Evolutionary conservation across 2,888 invertebrate genomes (phyloP).

Genomic region (Ophion slaviceki): DNA sequence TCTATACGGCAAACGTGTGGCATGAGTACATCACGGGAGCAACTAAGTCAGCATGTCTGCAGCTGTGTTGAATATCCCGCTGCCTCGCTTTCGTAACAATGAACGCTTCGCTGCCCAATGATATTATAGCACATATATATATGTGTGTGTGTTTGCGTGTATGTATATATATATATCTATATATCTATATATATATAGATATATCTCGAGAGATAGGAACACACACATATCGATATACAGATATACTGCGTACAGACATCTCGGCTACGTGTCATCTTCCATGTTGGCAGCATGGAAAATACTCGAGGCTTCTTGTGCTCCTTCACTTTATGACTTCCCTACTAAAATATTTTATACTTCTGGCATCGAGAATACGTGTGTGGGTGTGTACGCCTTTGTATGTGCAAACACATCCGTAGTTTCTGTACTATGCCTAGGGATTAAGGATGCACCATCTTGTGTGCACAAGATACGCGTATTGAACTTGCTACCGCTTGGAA

Average conservation of each 20-base stretch:
- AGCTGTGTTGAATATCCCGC: slow-evolving; percentile 53
- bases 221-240: not conserved
- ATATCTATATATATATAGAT: not conserved
- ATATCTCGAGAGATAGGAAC: not conserved
- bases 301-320: slow-evolving; percentile 5
- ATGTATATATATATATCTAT: not conserved
- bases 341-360: slow-evolving; percentile 27
- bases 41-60: slow-evolving; percentile 46
- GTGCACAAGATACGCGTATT: too few species aligned
- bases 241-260: not conserved
- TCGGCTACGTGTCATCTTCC: slow-evolving; percentile 10
- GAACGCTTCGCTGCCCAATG: slow-evolving; percentile 44
- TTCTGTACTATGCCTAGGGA: not conserved
- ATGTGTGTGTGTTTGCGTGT: too few species aligned
- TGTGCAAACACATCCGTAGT: not conserved
- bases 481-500: not conserved
- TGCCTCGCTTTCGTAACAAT: slow-evolving; percentile 57
- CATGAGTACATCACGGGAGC: slow-evolving; percentile 36
- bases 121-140: not conserved
- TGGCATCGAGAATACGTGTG: not conserved
- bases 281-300: slow-evolving; percentile 17
- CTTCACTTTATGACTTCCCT: slow-evolving; percentile 31
- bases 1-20: slow-evolving; percentile 16
- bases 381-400: not conserved
- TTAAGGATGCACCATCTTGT: not conserved